These are phyloP conservation scores for Caligus rogercresseyi DNA, from an alignment of 1,140 invertebrate genomes.

Conservation along the genomic window DNA sequence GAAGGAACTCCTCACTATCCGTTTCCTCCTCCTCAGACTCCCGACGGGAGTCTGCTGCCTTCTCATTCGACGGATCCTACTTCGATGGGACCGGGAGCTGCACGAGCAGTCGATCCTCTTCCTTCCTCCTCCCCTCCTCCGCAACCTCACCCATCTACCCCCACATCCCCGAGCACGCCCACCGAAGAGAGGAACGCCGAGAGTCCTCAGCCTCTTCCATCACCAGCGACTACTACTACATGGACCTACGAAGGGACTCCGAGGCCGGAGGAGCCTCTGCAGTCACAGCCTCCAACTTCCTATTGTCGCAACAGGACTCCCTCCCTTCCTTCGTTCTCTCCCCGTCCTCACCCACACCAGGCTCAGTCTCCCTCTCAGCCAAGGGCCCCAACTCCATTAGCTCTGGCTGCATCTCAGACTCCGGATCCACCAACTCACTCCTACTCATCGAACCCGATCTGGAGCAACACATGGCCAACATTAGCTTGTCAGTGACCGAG, in stretches of 20 bases:
- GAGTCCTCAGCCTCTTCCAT: neutral
- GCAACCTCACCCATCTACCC: neutral
- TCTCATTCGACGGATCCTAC: neutral
- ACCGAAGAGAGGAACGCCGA: neutral
- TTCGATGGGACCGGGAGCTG: neutral
- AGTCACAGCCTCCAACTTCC: neutral
- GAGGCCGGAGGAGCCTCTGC: neutral
- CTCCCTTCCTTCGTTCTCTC: neutral
- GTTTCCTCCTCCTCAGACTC: neutral
- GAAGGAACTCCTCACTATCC: constrained; percentile 5
- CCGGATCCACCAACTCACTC: constrained; percentile 6
- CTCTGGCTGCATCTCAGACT: constrained; percentile 11
- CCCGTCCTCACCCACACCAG: neutral
- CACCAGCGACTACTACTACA: neutral
- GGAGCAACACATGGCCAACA: constrained; percentile 3
- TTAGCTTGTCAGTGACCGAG: constrained; percentile 9
- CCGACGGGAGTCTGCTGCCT: constrained; percentile 2
- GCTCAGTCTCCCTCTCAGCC: neutral
- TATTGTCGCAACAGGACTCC: neutral
- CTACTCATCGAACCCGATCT: neutral
- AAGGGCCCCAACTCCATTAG: neutral
- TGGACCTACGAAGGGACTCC: neutral
- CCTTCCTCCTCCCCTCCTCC: neutral
- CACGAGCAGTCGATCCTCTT: neutral
- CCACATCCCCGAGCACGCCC: neutral